Percentiles rank a stretch among this genome's conserved stretches.
Evolutionary conservation across 2,113 vertebrate genomes (phyloP).

Genomic region (Oxygymnocypris stewartii): DNA sequence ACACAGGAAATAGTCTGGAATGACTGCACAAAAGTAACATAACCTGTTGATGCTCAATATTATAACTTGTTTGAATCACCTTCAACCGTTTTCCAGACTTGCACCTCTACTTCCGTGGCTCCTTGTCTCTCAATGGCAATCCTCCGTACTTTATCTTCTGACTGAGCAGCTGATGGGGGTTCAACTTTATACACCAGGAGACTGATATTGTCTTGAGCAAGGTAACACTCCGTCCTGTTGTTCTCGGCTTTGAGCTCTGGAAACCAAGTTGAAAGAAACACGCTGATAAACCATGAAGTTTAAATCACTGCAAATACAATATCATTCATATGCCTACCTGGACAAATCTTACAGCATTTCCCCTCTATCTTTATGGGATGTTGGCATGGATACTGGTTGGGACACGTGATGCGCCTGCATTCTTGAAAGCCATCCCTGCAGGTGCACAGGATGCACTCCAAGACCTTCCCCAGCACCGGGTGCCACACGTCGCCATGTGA

Average conservation of each 20-base stretch:
- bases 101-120: constrained; percentile 85
- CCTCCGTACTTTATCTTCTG: constrained; percentile 74
- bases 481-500: constrained; percentile 96
- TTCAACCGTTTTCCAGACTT: constrained; percentile 87
- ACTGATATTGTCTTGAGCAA: constrained; percentile 63
- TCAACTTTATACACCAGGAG: constrained; percentile 77
- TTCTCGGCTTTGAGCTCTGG: constrained; percentile 68
- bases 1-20: neutral
- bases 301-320: neutral
- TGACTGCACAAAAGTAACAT: neutral
- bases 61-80: constrained; percentile 63
- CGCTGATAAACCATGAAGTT: neutral
- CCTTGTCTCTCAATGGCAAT: constrained; percentile 84
- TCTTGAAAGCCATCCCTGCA: constrained; percentile 88
- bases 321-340: constrained; percentile 76
- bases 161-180: constrained; percentile 60
- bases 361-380: constrained; percentile 83
- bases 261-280: constrained; percentile 27
- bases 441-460: constrained; percentile 94
- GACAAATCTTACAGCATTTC: constrained; percentile 93
- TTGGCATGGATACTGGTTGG: constrained; percentile 84
- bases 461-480: constrained; percentile 84
- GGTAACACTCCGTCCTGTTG: constrained; percentile 72
- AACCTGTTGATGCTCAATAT: neutral
- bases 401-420: constrained; percentile 88